Evolutionary conservation across 2,888 invertebrate genomes (phyloP).

Genomic region (Congeria kusceri): DNA sequence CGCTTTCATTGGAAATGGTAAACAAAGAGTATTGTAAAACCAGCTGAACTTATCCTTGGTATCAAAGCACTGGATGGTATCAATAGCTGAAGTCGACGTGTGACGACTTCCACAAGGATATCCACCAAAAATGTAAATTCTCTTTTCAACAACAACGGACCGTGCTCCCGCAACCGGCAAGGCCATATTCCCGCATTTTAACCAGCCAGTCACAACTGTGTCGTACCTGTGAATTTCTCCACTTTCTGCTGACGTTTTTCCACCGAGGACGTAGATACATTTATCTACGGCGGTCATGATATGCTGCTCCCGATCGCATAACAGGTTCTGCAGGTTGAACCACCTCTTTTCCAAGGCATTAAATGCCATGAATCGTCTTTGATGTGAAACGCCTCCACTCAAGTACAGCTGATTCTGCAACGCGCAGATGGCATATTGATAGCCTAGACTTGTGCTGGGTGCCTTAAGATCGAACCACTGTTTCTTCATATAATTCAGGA

Average conservation of each 20-base stretch:
- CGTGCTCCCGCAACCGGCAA: conserved; percentile 32
- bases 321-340: conserved; percentile 19
- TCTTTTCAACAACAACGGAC: conserved; percentile 20
- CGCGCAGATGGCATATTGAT: conserved; percentile 46
- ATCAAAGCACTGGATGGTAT: conserved; percentile 48
- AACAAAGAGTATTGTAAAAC: conserved; percentile 23
- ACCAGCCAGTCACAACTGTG: conserved; percentile 20
- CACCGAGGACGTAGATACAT: conserved; percentile 50
- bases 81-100: conserved; percentile 9
- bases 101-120: conserved; percentile 1
- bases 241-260: conserved; percentile 4
- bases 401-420: conserved; percentile 37
- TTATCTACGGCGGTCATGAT: conserved; percentile 30
- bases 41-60: conserved; percentile 31
- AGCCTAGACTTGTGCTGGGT: conserved; percentile 33
- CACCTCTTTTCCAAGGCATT: conserved; percentile 19
- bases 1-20: conserved; percentile 42
- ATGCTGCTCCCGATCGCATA: conserved; percentile 46
- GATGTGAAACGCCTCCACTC: conserved; percentile 45
- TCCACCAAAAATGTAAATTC: conserved; percentile 54
- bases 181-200: conserved; percentile 31
- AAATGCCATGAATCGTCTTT: conserved; percentile 32
- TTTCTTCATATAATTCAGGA: conserved; percentile 43
- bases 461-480: conserved; percentile 35
- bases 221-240: conserved; percentile 37